Percentiles rank a stretch among this genome's conserved stretches.
These are phyloP conservation scores for Brienomyrus longianalis DNA, from an alignment of 2,113 vertebrate genomes.

Conservation along the genomic window DNA sequence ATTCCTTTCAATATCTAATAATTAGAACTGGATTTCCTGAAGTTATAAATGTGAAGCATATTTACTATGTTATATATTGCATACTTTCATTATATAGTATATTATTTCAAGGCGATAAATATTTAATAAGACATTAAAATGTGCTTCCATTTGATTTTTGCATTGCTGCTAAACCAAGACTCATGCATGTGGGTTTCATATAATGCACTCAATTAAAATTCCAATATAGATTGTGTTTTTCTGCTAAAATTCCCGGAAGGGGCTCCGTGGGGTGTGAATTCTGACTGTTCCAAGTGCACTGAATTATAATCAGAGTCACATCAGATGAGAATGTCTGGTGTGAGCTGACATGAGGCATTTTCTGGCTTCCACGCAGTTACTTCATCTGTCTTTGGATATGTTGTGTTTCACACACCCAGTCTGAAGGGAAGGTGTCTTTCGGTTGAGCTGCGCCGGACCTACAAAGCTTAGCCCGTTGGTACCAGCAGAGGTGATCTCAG, in stretches of 20 bases:
- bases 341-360: neutral
- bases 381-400: neutral
- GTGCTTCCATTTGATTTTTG: conserved; percentile 7
- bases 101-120: neutral
- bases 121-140: conserved; percentile 9
- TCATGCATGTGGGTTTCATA: neutral
- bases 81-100: neutral
- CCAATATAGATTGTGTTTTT: neutral
- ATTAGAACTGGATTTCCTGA: neutral
- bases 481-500: neutral
- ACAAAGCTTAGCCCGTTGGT: neutral
- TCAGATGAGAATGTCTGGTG: neutral
- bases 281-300: neutral
- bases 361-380: neutral
- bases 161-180: neutral
- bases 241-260: neutral
- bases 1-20: neutral
- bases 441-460: neutral
- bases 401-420: neutral
- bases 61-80: neutral
- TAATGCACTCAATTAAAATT: conserved; percentile 4
- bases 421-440: neutral
- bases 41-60: neutral
- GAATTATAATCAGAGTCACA: conserved; percentile 1
- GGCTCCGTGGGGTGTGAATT: neutral